Evolutionary conservation across 2,888 invertebrate genomes (phyloP).

Genomic region (Athrips mouffetella): DNA sequence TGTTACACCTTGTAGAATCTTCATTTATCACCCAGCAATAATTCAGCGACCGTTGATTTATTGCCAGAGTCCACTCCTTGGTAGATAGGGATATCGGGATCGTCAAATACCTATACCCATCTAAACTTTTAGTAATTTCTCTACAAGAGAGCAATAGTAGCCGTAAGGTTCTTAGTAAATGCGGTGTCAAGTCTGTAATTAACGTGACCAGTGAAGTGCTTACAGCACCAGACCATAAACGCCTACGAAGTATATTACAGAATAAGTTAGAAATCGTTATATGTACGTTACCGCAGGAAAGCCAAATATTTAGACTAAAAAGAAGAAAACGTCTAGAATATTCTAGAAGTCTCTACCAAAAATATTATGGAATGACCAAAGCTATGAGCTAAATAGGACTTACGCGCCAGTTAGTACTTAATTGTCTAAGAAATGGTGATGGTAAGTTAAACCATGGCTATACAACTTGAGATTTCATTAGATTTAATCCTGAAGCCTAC

Average conservation of each 20-base stretch:
- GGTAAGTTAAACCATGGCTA: conserved; percentile 19
- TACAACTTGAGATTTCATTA: too few relatives aligned
- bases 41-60: too few relatives aligned
- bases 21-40: too few relatives aligned
- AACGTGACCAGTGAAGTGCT: conserved; percentile 6
- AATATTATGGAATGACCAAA: conserved; percentile 66
- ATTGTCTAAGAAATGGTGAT: conserved; percentile 25
- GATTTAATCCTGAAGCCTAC: too few relatives aligned
- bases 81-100: too few relatives aligned
- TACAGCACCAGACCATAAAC: neutral
- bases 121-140: too few relatives aligned
- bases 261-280: conserved; percentile 1
- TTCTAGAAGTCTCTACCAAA: conserved; percentile 55
- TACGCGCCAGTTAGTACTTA: conserved; percentile 34
- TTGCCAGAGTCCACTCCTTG: too few relatives aligned
- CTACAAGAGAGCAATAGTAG: neutral
- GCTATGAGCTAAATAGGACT: conserved; percentile 61
- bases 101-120: too few relatives aligned
- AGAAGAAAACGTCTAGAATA: conserved; percentile 40
- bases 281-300: conserved; percentile 42
- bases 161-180: neutral
- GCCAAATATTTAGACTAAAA: conserved; percentile 59
- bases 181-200: conserved; percentile 5
- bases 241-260: conserved; percentile 1
- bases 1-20: too few relatives aligned